A percentile compares a stretch with the other conserved stretches of the same genome.
phyloP scores from a whole-genome alignment of 1,140 invertebrate species.

The Lamellibrachia luymesi region DNA sequence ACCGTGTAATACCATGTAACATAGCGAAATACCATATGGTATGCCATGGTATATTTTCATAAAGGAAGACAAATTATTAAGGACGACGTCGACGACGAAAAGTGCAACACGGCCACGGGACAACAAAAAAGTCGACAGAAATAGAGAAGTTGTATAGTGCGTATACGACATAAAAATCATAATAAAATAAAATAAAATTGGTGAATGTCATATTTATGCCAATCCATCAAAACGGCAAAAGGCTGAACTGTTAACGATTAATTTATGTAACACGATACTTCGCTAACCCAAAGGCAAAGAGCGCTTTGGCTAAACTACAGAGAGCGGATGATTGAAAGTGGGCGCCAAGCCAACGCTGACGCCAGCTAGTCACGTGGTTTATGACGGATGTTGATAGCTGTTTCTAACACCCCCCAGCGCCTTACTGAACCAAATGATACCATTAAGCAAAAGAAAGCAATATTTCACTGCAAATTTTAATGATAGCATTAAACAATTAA shows the following conservation, averaged over 20 bases:
- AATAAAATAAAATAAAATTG: too few species aligned
- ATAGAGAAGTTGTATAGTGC: too few species aligned
- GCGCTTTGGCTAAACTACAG: too few species aligned
- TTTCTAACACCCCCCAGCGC: background rate
- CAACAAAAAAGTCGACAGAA: too few species aligned
- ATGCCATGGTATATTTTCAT: too few species aligned
- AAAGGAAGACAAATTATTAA: too few species aligned
- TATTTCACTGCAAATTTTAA: background rate
- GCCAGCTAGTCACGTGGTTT: background rate
- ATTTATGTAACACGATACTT: background rate
- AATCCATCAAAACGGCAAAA: background rate
- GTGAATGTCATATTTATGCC: too few species aligned
- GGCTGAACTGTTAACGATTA: background rate
- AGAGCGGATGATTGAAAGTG: background rate
- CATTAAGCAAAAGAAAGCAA: background rate
- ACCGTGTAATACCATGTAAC: too few species aligned
- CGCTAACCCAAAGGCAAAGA: background rate
- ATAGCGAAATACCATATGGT: too few species aligned
- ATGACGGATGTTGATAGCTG: background rate
- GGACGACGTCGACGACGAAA: too few species aligned
- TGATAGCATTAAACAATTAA: background rate
- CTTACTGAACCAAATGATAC: background rate
- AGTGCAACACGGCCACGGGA: too few species aligned
- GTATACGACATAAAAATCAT: too few species aligned
- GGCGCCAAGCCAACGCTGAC: background rate